Evolutionary conservation across 2,797 vertebrate species (phyloP), one percentile per base, ranked within the genome.

Genomic region (Loriculus beryllinus): DNA sequence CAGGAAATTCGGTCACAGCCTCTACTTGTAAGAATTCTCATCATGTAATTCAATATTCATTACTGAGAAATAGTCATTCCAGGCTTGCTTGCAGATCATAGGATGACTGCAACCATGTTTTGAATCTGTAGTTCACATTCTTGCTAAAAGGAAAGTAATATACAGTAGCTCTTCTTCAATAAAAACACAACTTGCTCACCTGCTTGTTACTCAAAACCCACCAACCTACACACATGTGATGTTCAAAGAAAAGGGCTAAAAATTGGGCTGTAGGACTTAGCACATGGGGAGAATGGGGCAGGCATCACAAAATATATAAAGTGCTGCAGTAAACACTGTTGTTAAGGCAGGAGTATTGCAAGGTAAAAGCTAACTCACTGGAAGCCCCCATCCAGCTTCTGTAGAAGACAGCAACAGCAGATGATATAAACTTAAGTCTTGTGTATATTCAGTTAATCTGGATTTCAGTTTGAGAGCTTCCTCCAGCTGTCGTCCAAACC

Each of bases 231-330:
- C 2, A 31, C 14, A 21, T 0, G 37, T 8, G 9, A 42, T 6
- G 7, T 51, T 85, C 12, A 71, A 77, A 77, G 48, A 43, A 17
- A 80, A 82, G 8, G 16, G 7, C 14, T 11, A 31, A 88, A 79
- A 3, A n/a, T 1, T 26, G 14, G 43, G 35, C 35, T 70, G 15
- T 4, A 79, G 42, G 8, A 18, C 26, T 59, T 56, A 6, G 14
- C 13, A 8, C 4, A 25, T 2, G 2, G 8, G 33, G 19, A n/a
- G 8, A 12, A 37, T 3, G 3, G 6, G 4, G 20, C 5, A 8
- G 11, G 4, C 35, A 62, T 40, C 39, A 47, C 6, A 59, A 45
- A 60, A 13, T 14, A n/a, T 31, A 35, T 7, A 3, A 54, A 40
- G 6, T 14, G 8, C 21, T n/a, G 18, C 31, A 67, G 22, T n/a